These are phyloP conservation scores for Geopemphigus sp. DNA, from an alignment of 1,140 invertebrate genomes.

Conservation along the genomic window DNA sequence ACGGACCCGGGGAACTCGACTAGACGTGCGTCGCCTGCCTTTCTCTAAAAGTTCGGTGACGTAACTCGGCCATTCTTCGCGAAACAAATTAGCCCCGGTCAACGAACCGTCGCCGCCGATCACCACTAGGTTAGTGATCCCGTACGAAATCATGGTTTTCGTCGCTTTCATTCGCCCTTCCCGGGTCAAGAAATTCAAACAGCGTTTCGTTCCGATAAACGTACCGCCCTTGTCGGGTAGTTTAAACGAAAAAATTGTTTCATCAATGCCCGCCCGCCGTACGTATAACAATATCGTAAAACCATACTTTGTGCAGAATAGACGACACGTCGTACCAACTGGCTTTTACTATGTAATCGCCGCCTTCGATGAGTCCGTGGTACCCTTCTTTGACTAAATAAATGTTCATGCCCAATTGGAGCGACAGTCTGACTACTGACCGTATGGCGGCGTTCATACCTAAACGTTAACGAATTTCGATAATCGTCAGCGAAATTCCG, in stretches of 20 bases:
- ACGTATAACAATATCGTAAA: not conserved
- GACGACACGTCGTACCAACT: slow-evolving; percentile 52
- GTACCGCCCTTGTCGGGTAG: slow-evolving; percentile 59
- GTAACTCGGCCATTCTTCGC: slow-evolving; percentile 53
- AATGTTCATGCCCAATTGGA: slow-evolving; percentile 63
- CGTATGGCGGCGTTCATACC: slow-evolving; percentile 67
- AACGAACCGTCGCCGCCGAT: slow-evolving; percentile 67
- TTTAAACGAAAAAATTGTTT: not conserved
- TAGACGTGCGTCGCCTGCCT: no score
- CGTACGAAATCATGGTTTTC: slow-evolving; percentile 59
- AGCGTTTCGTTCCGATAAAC: slow-evolving; percentile 64
- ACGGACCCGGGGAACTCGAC: no score
- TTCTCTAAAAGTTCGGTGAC: not conserved
- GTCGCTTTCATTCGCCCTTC: slow-evolving; percentile 61
- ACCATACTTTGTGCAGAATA: slow-evolving; percentile 61
- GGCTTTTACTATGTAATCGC: slow-evolving; percentile 62
- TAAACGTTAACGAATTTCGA: slow-evolving; percentile 50
- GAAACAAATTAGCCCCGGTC: slow-evolving; percentile 65
- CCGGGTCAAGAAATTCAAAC: slow-evolving; percentile 60
- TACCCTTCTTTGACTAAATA: slow-evolving; percentile 67
- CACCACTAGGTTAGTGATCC: slow-evolving; percentile 64
- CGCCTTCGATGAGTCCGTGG: slow-evolving; percentile 66
- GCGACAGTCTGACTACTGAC: slow-evolving; percentile 63
- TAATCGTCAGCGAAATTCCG: not conserved
- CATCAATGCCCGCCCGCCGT: no score